Evolutionary conservation across 1,140 invertebrate species (phyloP).

Genomic region (Pachyrhynchus sulphureomaculatus): DNA sequence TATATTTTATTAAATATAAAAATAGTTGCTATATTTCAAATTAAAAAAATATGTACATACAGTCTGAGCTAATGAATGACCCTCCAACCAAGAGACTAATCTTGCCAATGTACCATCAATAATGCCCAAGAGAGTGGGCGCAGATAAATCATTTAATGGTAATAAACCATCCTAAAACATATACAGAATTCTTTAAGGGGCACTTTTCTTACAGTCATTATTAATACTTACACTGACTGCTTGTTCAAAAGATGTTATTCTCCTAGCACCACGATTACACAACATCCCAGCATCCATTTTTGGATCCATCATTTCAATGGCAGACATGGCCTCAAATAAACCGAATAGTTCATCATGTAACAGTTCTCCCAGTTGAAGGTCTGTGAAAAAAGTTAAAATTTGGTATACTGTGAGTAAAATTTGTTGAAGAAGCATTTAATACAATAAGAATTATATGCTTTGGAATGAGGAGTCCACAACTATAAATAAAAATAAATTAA

Average conservation of each 20-base stretch:
- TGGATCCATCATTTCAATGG: constrained; percentile 99
- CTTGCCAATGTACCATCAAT: constrained; percentile 92
- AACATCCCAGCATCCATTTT: constrained; percentile 99
- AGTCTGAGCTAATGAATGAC: constrained; percentile 94
- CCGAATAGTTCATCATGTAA: constrained; percentile 87
- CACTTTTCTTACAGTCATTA: neutral
- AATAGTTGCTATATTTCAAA: no score
- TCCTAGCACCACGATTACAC: constrained; percentile 83
- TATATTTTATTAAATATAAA: no score
- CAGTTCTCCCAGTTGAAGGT: constrained; percentile 83
- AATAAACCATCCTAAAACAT: constrained; percentile 68
- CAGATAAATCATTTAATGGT: constrained; percentile 75
- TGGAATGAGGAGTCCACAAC: no score
- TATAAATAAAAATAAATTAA: no score
- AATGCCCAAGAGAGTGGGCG: constrained; percentile 78
- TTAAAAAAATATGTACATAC: constrained; percentile 48
- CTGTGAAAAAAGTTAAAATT: constrained; percentile 53
- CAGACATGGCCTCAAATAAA: constrained; percentile 97
- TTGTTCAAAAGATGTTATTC: constrained; percentile 86
- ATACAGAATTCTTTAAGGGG: neutral
- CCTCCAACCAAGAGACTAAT: constrained; percentile 92
- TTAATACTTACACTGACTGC: constrained; percentile 72
- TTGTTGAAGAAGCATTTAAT: no score
- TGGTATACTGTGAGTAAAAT: neutral
- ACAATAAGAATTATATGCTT: no score